Evolutionary conservation across 2,888 invertebrate species (phyloP).

Genomic region (Mimachlamys varia): DNA sequence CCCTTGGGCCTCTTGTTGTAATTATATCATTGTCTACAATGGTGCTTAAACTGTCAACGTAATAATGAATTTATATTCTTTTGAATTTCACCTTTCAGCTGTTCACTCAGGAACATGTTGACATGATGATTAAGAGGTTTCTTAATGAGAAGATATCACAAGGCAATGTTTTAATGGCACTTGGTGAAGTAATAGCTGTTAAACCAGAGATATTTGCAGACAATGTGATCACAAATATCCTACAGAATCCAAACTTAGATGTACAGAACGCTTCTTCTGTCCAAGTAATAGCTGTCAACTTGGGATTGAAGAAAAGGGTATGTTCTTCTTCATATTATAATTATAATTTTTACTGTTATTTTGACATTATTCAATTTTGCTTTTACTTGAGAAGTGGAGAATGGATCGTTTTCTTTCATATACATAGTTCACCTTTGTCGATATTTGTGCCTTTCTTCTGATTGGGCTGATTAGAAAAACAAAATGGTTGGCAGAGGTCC

Average conservation of each 20-base stretch:
- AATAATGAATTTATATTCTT: background rate
- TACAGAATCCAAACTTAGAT: constrained; percentile 2
- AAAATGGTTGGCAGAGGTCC: too few species aligned
- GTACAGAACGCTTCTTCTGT: background rate
- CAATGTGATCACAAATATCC: background rate
- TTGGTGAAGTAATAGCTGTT: background rate
- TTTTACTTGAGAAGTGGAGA: too few species aligned
- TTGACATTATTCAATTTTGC: too few species aligned
- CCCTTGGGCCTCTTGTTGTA: too few species aligned
- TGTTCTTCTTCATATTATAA: background rate
- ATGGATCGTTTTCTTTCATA: too few species aligned
- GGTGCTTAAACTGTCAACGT: background rate
- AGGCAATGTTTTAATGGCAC: background rate
- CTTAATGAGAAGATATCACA: background rate
- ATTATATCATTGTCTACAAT: too few species aligned
- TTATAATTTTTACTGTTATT: too few species aligned
- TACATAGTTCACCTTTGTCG: too few species aligned
- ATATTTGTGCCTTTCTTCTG: too few species aligned
- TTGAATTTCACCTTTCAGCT: background rate
- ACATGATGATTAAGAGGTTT: background rate
- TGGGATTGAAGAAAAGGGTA: background rate
- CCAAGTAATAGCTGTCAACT: background rate
- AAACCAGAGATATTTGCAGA: background rate
- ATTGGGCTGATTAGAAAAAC: too few species aligned
- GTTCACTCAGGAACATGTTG: background rate